Conservation (phyloP, 1,140 invertebrate genomes). For the Bombus soroeensis region DNA sequence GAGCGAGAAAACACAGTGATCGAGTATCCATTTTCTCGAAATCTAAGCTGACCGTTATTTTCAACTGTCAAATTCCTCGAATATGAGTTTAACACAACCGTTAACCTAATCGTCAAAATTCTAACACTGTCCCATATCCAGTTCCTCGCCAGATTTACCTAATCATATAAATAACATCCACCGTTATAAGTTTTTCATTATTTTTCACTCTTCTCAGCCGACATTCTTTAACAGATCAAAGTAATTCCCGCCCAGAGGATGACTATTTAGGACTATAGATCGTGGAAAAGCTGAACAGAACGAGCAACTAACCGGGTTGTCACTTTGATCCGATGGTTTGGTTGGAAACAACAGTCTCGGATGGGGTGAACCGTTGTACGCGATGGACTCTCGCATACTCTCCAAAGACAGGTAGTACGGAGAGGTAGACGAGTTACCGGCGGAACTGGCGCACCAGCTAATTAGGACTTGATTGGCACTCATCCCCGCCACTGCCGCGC, state of each 20-base stretch:
- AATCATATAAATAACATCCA: no score
- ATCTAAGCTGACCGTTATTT: neutral
- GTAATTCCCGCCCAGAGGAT: neutral
- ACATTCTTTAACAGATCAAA: neutral
- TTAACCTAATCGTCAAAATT: neutral
- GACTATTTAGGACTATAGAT: no score
- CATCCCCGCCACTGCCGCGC: slow-evolving; percentile 42
- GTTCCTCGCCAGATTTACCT: no score
- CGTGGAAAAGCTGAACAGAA: slow-evolving; percentile 8
- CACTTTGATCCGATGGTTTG: neutral
- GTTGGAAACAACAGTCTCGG: neutral
- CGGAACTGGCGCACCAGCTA: slow-evolving; percentile 68
- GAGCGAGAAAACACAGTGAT: no score
- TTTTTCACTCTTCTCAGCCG: no score
- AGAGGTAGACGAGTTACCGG: slow-evolving; percentile 56
- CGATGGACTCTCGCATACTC: slow-evolving; percentile 29
- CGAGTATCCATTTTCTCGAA: neutral
- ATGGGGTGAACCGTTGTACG: slow-evolving; percentile 8
- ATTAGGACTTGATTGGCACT: slow-evolving; percentile 77
- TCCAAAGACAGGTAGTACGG: slow-evolving; percentile 13
- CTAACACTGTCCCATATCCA: no score
- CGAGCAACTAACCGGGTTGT: slow-evolving; percentile 10
- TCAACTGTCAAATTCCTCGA: neutral
- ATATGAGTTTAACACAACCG: no score
- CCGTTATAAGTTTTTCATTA: no score